These are phyloP conservation scores for Erebia palarica DNA, from an alignment of 2,888 invertebrate genomes.

Conservation along the genomic window DNA sequence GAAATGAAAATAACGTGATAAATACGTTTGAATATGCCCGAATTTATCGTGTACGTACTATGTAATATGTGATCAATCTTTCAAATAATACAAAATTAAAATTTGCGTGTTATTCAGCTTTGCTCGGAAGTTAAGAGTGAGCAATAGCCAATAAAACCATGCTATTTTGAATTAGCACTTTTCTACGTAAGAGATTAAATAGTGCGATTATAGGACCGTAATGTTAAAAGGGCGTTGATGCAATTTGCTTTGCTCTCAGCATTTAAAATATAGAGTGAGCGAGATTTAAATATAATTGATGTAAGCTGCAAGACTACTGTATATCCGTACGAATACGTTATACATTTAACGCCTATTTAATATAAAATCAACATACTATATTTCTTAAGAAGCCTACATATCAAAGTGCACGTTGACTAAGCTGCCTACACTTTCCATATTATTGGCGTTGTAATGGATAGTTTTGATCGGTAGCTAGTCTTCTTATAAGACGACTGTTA, in stretches of 20 bases:
- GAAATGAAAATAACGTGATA: neutral
- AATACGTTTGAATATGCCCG: neutral
- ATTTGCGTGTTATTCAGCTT: neutral
- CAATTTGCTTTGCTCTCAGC: neutral
- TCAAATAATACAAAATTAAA: neutral
- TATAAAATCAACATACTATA: constrained; percentile 1
- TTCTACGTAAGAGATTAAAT: neutral
- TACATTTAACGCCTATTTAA: neutral
- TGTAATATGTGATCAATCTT: neutral
- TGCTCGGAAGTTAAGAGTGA: neutral
- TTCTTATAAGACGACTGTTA: too few species aligned
- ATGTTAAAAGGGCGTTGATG: neutral
- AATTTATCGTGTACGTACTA: neutral
- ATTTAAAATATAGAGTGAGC: constrained; percentile 6
- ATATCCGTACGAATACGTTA: neutral
- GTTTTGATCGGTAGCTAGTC: too few species aligned
- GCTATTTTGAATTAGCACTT: neutral
- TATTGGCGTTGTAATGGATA: too few species aligned
- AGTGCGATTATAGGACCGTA: neutral
- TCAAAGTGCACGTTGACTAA: too few species aligned
- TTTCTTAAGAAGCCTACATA: neutral
- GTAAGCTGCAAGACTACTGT: neutral
- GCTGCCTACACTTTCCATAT: too few species aligned
- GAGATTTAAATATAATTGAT: neutral
- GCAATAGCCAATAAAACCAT: neutral